These are phyloP conservation scores for Polia nebulosa DNA, from an alignment of 2,888 invertebrate genomes.

Conservation along the genomic window DNA sequence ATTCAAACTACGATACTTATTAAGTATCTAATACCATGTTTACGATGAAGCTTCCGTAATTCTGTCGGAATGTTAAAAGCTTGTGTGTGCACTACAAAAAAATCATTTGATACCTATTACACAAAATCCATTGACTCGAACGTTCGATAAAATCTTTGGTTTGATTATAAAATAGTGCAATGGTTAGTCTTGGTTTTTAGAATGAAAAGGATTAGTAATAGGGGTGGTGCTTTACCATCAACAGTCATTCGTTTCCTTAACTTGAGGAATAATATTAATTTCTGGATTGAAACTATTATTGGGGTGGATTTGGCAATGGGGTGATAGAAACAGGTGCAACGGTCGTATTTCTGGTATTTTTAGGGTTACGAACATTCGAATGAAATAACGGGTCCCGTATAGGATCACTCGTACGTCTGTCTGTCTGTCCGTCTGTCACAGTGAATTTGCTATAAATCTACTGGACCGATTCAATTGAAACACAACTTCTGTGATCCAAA, in stretches of 20 bases:
- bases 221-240: neutral
- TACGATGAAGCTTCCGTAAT: neutral
- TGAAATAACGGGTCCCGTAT: too few relatives aligned
- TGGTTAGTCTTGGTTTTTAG: neutral
- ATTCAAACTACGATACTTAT: neutral
- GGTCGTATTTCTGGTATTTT: too few relatives aligned
- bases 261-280: neutral
- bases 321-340: neutral
- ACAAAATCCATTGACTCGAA: neutral
- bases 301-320: neutral
- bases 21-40: neutral
- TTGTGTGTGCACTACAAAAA: too few relatives aligned
- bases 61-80: neutral
- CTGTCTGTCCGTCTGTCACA: too few relatives aligned
- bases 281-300: neutral
- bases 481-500: too few relatives aligned
- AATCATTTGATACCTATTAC: slow-evolving; percentile 2
- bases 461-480: too few relatives aligned
- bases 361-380: too few relatives aligned
- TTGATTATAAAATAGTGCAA: neutral
- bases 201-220: neutral
- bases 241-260: neutral
- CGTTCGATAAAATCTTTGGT: neutral
- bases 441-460: too few relatives aligned
- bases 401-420: too few relatives aligned